Evolutionary conservation across 2,888 invertebrate genomes (phyloP).

Genomic region (Esperia sulphurella): DNA sequence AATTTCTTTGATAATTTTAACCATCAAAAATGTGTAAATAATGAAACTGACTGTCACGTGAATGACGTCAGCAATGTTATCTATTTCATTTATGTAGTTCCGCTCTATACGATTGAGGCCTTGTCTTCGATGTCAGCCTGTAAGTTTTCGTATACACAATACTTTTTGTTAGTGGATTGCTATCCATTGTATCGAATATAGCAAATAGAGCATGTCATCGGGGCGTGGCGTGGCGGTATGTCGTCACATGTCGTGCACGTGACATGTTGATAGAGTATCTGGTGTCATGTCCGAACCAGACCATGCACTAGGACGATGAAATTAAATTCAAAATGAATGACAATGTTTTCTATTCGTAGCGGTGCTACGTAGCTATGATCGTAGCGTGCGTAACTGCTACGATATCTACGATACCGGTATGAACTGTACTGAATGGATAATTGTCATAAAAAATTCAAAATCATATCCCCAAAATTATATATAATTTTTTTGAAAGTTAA

Average conservation of each 20-base stretch:
- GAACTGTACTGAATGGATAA: no score
- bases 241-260: neutral
- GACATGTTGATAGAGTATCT: slow-evolving; percentile 5
- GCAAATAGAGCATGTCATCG: neutral
- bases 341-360: neutral
- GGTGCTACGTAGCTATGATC: neutral
- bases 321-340: slow-evolving; percentile 8
- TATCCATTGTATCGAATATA: neutral
- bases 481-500: no score
- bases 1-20: no score
- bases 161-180: neutral
- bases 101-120: no score
- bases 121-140: no score
- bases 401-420: no score
- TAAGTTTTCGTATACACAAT: neutral
- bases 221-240: neutral
- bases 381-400: neutral
- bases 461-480: no score
- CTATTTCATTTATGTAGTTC: no score
- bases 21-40: no score
- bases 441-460: no score
- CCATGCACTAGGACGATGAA: neutral
- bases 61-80: no score
- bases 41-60: no score
- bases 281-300: neutral